Evolutionary conservation across 2,888 invertebrate species (phyloP).

Genomic region (Globia sparganii): DNA sequence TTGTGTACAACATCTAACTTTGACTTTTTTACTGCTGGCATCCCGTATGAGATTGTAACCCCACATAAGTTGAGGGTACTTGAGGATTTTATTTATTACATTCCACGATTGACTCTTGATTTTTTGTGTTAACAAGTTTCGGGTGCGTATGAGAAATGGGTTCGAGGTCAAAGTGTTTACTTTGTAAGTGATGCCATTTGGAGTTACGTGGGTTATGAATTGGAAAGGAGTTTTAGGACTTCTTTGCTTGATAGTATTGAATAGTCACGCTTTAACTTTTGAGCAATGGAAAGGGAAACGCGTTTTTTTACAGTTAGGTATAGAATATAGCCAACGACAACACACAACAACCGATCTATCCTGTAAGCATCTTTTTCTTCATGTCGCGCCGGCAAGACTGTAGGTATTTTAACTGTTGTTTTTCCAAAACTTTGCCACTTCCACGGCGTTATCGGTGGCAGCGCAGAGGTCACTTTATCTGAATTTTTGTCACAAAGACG

Average conservation of each 20-base stretch:
- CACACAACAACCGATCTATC: too few species aligned
- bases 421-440: too few species aligned
- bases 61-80: conserved; percentile 57
- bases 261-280: background rate
- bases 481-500: too few species aligned
- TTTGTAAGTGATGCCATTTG: background rate
- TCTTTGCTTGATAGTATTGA: background rate
- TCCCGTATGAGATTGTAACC: conserved; percentile 61
- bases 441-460: too few species aligned
- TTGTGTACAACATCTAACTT: conserved; percentile 63
- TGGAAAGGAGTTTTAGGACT: conserved; percentile 1
- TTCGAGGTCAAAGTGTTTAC: conserved; percentile 13
- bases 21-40: conserved; percentile 65
- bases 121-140: conserved; percentile 60
- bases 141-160: conserved; percentile 52
- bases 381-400: too few species aligned
- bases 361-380: too few species aligned
- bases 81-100: conserved; percentile 66
- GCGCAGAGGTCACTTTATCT: too few species aligned
- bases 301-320: background rate
- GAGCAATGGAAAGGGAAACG: background rate
- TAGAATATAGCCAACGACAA: too few species aligned
- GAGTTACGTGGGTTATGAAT: background rate
- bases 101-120: conserved; percentile 62
- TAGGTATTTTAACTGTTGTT: too few species aligned